A percentile compares a stretch with the other conserved stretches of the same genome.
phyloP scores from a whole-genome alignment of 2,888 invertebrate species.

The Diplolepis rosae region DNA sequence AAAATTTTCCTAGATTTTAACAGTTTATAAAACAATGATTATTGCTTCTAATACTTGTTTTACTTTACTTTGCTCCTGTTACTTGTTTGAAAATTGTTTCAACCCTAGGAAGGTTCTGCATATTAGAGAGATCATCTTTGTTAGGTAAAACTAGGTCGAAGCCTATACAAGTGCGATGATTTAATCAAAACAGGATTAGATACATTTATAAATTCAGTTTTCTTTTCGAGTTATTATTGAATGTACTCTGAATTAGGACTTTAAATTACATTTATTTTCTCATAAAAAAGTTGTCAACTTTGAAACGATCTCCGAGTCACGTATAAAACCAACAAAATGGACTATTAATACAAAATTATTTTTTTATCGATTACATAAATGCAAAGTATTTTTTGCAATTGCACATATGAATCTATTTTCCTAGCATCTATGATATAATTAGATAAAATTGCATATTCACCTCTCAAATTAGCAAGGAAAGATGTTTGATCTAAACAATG shows the following conservation, averaged over 20 bases:
- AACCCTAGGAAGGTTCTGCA: not conserved
- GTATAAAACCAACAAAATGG: no score
- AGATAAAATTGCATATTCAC: slow-evolving; percentile 3
- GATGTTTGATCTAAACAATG: no score
- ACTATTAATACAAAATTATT: not conserved
- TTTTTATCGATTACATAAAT: not conserved
- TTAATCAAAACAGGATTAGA: slow-evolving; percentile 10
- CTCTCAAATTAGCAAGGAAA: not conserved
- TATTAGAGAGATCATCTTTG: not conserved
- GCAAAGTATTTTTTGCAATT: not conserved
- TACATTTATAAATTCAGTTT: not conserved
- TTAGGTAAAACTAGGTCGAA: slow-evolving; percentile 17
- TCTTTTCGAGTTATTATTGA: not conserved
- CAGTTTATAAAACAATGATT: not conserved
- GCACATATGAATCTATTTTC: slow-evolving; percentile 1
- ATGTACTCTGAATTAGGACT: not conserved
- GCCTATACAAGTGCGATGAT: not conserved
- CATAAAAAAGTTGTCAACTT: not conserved
- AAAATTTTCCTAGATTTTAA: slow-evolving; percentile 4
- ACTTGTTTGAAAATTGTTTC: not conserved
- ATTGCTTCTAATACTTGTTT: not conserved
- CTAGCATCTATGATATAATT: not conserved
- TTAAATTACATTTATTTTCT: not conserved
- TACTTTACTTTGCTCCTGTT: no score
- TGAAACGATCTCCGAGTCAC: no score